Conservation (phyloP, 2,113 vertebrate species). For the Oncorhynchus tshawytscha region DNA sequence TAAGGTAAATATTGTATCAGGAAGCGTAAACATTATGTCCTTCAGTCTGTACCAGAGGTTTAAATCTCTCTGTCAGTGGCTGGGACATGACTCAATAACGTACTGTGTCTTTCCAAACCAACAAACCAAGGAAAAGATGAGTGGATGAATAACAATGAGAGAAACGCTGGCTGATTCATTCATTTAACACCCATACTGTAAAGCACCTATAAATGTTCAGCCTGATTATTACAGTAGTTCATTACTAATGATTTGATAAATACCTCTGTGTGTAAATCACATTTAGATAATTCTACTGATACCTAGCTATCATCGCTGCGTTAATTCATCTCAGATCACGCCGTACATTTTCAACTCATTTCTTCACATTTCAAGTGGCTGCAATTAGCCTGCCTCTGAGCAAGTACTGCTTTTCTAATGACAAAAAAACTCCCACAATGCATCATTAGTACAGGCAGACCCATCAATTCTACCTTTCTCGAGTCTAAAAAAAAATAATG, state of each 20-base stretch:
- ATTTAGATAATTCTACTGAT: background rate
- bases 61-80: constrained; percentile 46
- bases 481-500: constrained; percentile 34
- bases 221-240: too few species aligned
- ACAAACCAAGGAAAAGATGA: background rate
- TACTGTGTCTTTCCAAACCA: constrained; percentile 46
- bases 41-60: constrained; percentile 27
- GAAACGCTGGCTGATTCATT: background rate
- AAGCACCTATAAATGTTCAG: too few species aligned
- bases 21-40: background rate
- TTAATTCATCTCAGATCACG: constrained; percentile 37
- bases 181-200: too few species aligned
- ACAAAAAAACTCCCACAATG: constrained; percentile 43
- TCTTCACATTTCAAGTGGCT: constrained; percentile 40
- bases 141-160: too few species aligned
- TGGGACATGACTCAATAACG: constrained; percentile 48
- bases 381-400: constrained; percentile 28
- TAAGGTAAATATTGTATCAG: constrained; percentile 51
- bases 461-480: constrained; percentile 11
- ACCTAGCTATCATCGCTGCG: background rate
- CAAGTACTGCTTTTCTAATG: constrained; percentile 22
- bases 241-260: too few species aligned
- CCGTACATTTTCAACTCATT: constrained; percentile 27
- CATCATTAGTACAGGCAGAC: constrained; percentile 39
- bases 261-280: constrained; percentile 14